Base-by-base conservation (phyloP, 1,140 invertebrate species). In the Kradibia gibbosae region DNA sequence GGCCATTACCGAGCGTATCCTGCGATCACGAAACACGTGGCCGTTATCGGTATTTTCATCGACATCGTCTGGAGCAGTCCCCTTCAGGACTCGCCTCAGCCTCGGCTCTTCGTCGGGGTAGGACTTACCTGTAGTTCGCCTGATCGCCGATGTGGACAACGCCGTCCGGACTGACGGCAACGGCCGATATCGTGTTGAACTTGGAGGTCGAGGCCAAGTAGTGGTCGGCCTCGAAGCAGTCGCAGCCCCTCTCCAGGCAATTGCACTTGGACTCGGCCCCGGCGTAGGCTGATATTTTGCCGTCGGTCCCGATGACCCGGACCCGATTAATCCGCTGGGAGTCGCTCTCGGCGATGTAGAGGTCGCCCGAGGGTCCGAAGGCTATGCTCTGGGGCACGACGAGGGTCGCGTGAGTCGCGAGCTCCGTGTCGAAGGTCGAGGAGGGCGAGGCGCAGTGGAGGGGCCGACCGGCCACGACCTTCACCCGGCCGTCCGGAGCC, bases 261-360 rank as follows among this genome's bases (percentile, higher is more conserved):
- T 98, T 98, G 88, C 98, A 99, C 90, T 98, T 98, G 0, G 97
- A 98, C 88, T 98, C 97, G 0, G 96, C 96, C 0, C 98, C 98
- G 34, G 97, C 98, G 89, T 97, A 99, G 25, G 97, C 94, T 0
- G 95, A 93, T 70, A 99, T 98, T 85, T 96, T 95, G 2, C 98
- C 98, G 91, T 99, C 97, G 0, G 97, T 98, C 0, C 95, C 96
- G 80, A 99, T 96, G 0, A 98, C 94, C 17, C 97, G 92, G 0
- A 99, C 95, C 45, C 96, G 92, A 88, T 99, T 98, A n/a, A 98
- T 98, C 84, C 97, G 93, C 88, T 99, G 97, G 0, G 96, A 97
- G 89, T 99, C 97, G 87, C 97, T 98, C 88, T 99, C 98, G 0
- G 98, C 97, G 10, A 99, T 96, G 87, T 96, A 99, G 0, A 99